Base-by-base conservation (phyloP, 2,797 vertebrate species). In the Etheostoma perlongum region DNA sequence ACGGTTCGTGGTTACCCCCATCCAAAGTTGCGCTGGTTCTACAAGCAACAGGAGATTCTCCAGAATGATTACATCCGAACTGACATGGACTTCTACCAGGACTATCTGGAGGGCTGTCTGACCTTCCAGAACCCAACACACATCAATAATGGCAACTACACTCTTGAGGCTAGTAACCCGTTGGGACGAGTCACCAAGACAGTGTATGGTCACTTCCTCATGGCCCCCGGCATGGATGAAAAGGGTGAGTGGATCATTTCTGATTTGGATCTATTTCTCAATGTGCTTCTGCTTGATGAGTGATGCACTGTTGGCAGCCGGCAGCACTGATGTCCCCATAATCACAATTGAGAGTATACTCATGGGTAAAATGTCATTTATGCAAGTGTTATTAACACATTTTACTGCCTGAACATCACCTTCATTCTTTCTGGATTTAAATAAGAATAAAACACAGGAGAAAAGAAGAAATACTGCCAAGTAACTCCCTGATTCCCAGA, bases 91-190 rank as follows among this genome's bases (percentile, higher is more conserved):
- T 93, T 95, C 52, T 97, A 97, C 92, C 96, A 96, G 57, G 97
- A 99, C 84, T 95, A 96, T 44, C 93, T 97, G 0, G 97, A 99
- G 89, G 98, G 98, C 70, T 99, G 98, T 64, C 94, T 99, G 87
- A 97, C 95, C 74, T 98, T 99, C 91, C 96, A 97, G 90, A 98
- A 98, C 87, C 98, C 98, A 36, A 99, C 98, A 0, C 98, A 99
- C 92, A 95, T 97, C 84, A 96, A 99, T 93, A 99, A 99, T 0
- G 98, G 98, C 83, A 98, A 99, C 95, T 99, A 99, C 91, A 99
- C 98, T 0, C 95, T 99, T 44, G 95, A 98, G 82, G 98, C 97
- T 68, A 96, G 94, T 82, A 99, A 99, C 91, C 84, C 94, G 1
- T 88, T 99, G 76, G 98, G 98, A 71, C 95, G 95, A 0, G 96